Percentiles rank a stretch among this genome's conserved stretches.
Conservation (phyloP, 2,113 vertebrate species). For the Craseonycteris thonglongyai region DNA sequence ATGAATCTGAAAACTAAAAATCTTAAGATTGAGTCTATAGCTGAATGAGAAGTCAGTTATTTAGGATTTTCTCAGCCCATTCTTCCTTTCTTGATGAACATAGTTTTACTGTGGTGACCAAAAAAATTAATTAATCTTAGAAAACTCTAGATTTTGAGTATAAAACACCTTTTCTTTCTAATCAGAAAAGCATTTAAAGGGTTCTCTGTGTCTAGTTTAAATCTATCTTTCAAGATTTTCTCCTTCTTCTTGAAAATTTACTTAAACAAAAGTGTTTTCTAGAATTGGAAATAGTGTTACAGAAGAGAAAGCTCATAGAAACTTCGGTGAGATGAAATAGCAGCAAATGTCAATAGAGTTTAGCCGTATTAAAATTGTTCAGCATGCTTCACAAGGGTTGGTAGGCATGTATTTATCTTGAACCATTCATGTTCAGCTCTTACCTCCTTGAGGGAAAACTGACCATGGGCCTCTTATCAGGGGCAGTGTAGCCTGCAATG, state of each 20-base stretch:
- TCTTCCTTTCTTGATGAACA: neutral
- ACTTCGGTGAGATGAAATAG: conserved; percentile 8
- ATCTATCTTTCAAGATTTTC: neutral
- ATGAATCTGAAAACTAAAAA: neutral
- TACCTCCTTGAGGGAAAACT: conserved; percentile 33
- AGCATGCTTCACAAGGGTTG: conserved; percentile 8
- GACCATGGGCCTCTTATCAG: conserved; percentile 24
- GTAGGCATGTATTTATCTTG: conserved; percentile 40
- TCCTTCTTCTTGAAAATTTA: conserved; percentile 1
- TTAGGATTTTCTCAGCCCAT: neutral
- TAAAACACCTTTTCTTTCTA: neutral
- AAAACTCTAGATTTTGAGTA: conserved; percentile 7
- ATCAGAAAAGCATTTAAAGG: neutral
- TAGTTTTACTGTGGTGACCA: neutral
- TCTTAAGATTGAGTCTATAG: neutral
- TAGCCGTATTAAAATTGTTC: conserved; percentile 14
- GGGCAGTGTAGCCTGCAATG: conserved; percentile 37
- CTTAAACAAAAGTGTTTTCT: conserved; percentile 7
- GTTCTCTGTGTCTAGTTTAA: neutral
- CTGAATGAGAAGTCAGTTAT: neutral
- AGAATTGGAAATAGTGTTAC: neutral
- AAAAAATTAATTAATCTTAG: neutral
- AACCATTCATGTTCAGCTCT: conserved; percentile 44
- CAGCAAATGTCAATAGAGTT: conserved; percentile 14
- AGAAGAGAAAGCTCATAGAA: conserved; percentile 24